Conservation (phyloP, 2,888 invertebrate species). For the Nymphalis polychloros region DNA sequence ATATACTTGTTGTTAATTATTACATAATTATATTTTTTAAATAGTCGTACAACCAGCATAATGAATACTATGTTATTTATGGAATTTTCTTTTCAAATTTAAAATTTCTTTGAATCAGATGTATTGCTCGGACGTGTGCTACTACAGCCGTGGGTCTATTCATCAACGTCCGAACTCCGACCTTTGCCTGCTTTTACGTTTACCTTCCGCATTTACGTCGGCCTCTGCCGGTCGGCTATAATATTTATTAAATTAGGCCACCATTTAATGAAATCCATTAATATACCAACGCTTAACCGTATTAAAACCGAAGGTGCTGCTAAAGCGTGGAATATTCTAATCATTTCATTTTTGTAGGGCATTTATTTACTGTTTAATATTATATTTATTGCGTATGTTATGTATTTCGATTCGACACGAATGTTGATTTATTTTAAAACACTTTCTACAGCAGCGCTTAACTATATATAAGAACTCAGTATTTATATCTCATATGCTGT, state of each 20-base stretch:
- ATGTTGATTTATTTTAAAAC: neutral
- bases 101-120: slow-evolving; percentile 15
- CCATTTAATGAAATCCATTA: slow-evolving; percentile 25
- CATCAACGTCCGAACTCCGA: slow-evolving; percentile 55
- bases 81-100: slow-evolving; percentile 14
- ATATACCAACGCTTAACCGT: slow-evolving; percentile 18
- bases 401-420: slow-evolving; percentile 19
- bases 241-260: slow-evolving; percentile 30
- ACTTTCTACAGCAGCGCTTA: neutral
- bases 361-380: slow-evolving; percentile 27
- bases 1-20: neutral
- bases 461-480: too few relatives aligned
- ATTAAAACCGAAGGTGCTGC: slow-evolving; percentile 18
- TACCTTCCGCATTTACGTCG: slow-evolving; percentile 26
- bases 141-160: slow-evolving; percentile 45
- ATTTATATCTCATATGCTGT: too few relatives aligned
- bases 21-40: too few relatives aligned
- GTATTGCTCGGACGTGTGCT: slow-evolving; percentile 19
- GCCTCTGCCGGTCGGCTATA: slow-evolving; percentile 19
- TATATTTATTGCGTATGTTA: slow-evolving; percentile 27
- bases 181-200: slow-evolving; percentile 42
- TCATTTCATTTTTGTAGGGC: slow-evolving; percentile 20
- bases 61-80: too few relatives aligned
- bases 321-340: slow-evolving; percentile 24
- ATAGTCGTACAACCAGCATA: too few relatives aligned